Evolutionary conservation across 2,888 invertebrate genomes (phyloP).

Genomic region (Amblyteles armatorius): DNA sequence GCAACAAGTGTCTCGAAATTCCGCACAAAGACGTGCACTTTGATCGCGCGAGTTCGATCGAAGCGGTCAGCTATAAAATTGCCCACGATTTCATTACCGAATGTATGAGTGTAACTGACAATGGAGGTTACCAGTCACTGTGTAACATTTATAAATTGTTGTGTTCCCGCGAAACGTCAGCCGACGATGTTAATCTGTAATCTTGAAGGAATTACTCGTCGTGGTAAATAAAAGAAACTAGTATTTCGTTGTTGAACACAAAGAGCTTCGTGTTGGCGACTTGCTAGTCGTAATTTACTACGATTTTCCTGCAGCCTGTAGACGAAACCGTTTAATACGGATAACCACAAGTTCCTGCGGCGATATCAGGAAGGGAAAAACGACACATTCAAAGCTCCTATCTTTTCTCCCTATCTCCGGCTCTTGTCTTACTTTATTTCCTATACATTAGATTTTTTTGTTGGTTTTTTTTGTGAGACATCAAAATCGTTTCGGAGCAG

Average conservation of each 20-base stretch:
- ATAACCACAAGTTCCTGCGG: slow-evolving; percentile 62
- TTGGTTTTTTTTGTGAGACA: slow-evolving; percentile 34
- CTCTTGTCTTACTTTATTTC: slow-evolving; percentile 65
- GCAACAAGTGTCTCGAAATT: slow-evolving; percentile 62
- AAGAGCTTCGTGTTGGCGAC: not conserved
- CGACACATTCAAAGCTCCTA: slow-evolving; percentile 52
- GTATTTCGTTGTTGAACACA: not conserved
- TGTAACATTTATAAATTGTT: slow-evolving; percentile 48
- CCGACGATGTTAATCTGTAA: slow-evolving; percentile 8
- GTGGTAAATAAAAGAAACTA: not conserved
- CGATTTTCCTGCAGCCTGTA: not conserved
- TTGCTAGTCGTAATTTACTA: not conserved
- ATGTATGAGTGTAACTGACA: slow-evolving; percentile 46
- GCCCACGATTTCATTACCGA: slow-evolving; percentile 65
- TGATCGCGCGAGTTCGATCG: slow-evolving; percentile 7
- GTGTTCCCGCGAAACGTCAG: slow-evolving; percentile 2
- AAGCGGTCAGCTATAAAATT: slow-evolving; percentile 39
- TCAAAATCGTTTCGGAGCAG: slow-evolving; percentile 37
- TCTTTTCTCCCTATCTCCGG: slow-evolving; percentile 58
- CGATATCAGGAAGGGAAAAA: slow-evolving; percentile 56
- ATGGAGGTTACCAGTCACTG: slow-evolving; percentile 49
- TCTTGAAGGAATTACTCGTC: not conserved
- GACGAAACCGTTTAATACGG: slow-evolving; percentile 14
- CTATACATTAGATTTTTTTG: slow-evolving; percentile 51
- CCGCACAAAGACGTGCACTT: slow-evolving; percentile 14